Conservation (phyloP, 2,888 invertebrate genomes). For the Scaptomyza reducta region DNA sequence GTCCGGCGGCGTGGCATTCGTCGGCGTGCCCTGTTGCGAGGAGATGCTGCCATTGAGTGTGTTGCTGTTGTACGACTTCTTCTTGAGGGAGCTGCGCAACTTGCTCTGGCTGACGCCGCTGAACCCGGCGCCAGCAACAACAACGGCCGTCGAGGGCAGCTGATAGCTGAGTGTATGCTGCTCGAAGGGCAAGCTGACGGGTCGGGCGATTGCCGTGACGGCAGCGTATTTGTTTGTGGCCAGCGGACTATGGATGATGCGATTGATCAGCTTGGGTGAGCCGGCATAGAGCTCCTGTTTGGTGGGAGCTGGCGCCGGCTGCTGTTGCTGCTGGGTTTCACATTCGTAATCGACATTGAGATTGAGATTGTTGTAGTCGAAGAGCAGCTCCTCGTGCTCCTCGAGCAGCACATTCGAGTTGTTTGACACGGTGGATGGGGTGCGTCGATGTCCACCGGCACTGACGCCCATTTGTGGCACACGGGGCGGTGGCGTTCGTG, state of each 20-base stretch:
- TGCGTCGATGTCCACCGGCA: slow-evolving; percentile 88
- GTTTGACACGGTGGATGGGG: slow-evolving; percentile 90
- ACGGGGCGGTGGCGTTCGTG: slow-evolving; percentile 82
- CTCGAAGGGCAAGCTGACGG: slow-evolving; percentile 85
- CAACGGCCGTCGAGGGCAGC: slow-evolving; percentile 23
- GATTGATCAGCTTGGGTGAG: slow-evolving; percentile 78
- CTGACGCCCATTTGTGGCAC: slow-evolving; percentile 84
- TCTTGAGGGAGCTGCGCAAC: slow-evolving; percentile 90
- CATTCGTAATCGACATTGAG: slow-evolving; percentile 58
- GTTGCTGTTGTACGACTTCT: slow-evolving; percentile 86
- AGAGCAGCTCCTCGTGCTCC: slow-evolving; percentile 84
- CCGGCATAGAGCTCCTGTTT: slow-evolving; percentile 80
- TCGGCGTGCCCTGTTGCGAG: slow-evolving; percentile 87
- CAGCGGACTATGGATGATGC: slow-evolving; percentile 74
- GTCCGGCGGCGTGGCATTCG: slow-evolving; percentile 93
- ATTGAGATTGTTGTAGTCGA: slow-evolving; percentile 80
- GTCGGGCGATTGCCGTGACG: slow-evolving; percentile 74
- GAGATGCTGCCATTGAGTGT: slow-evolving; percentile 68
- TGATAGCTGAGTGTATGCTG: slow-evolving; percentile 59
- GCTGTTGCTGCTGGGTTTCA: slow-evolving; percentile 17
- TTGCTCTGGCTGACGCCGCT: slow-evolving; percentile 84
- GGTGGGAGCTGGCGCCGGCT: slow-evolving; percentile 57
- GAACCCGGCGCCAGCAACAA: slow-evolving; percentile 2
- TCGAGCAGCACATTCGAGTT: slow-evolving; percentile 81
- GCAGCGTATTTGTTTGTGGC: slow-evolving; percentile 63